phyloP scores from a whole-genome alignment of 2,888 invertebrate genomes.

The Syritta pipiens region DNA sequence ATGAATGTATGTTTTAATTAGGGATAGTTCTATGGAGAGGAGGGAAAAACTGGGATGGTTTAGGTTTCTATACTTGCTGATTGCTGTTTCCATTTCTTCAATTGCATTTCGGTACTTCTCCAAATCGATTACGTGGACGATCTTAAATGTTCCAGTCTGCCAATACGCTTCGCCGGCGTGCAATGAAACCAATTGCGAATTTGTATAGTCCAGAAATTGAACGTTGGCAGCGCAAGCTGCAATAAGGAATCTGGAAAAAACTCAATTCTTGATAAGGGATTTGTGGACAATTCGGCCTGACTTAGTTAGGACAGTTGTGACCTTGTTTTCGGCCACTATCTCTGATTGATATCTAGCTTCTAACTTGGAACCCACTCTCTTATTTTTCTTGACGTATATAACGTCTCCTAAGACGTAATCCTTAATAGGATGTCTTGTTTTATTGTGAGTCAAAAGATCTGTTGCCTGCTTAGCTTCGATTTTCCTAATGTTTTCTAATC shows the following conservation, averaged over 20 bases:
- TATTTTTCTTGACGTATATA: not conserved
- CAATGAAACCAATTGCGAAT: slow-evolving; percentile 38
- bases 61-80: not conserved
- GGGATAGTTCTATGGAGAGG: not conserved
- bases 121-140: slow-evolving; percentile 38
- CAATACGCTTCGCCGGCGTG: slow-evolving; percentile 36
- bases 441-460: not conserved
- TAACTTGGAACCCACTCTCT: slow-evolving; percentile 22
- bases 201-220: slow-evolving; percentile 34
- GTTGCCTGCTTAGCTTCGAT: not conserved
- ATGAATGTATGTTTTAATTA: not conserved
- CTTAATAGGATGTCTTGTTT: not conserved
- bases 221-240: not conserved
- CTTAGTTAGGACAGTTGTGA: slow-evolving; percentile 30
- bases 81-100: not conserved
- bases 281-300: slow-evolving; percentile 49
- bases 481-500: not conserved
- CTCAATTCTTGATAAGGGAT: slow-evolving; percentile 28
- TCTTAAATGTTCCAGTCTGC: slow-evolving; percentile 26
- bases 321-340: slow-evolving; percentile 46
- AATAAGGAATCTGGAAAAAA: slow-evolving; percentile 10
- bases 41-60: not conserved
- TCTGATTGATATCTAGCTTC: slow-evolving; percentile 36
- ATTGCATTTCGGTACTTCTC: not conserved
- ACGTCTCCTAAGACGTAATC: not conserved